These are phyloP conservation scores for Acyrthosiphon pisum DNA, from an alignment of 1,140 invertebrate genomes.

Conservation along the genomic window DNA sequence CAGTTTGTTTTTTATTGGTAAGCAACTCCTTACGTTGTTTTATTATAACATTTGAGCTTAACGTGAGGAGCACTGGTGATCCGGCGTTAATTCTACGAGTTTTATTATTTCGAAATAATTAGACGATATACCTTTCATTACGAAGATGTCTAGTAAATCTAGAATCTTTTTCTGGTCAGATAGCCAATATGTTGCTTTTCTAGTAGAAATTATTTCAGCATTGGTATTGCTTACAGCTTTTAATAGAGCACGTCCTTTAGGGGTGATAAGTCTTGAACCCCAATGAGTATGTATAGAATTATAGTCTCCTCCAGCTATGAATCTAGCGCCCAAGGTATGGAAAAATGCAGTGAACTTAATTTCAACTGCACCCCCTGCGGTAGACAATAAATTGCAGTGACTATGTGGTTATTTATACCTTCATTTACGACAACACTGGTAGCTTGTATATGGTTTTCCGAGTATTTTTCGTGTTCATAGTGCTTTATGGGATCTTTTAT, in stretches of 20 bases:
- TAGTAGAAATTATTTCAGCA: constrained; percentile 59
- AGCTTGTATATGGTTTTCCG: neutral
- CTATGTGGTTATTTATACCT: neutral
- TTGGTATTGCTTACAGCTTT: constrained; percentile 3
- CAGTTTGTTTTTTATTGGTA: neutral
- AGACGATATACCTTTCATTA: constrained; percentile 60
- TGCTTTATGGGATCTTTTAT: neutral
- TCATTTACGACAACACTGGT: neutral
- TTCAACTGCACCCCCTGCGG: neutral
- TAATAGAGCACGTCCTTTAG: neutral
- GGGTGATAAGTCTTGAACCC: neutral
- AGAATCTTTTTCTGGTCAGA: constrained; percentile 50
- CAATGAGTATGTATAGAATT: no score
- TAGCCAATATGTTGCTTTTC: constrained; percentile 57
- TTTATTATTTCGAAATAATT: constrained; percentile 58
- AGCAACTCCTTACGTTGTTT: neutral
- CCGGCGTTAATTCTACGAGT: constrained; percentile 59
- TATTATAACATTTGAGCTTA: constrained; percentile 38
- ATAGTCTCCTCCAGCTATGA: neutral
- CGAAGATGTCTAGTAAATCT: constrained; percentile 63
- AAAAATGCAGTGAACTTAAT: neutral
- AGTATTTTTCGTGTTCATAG: neutral
- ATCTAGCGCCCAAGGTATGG: neutral
- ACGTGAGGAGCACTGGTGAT: constrained; percentile 57
- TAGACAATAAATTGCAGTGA: neutral